These are phyloP conservation scores for Halisarca cf. caerulea DNA, from an alignment of 37 sponge, comb jelly and placozoan genomes.

Conservation along the genomic window DNA sequence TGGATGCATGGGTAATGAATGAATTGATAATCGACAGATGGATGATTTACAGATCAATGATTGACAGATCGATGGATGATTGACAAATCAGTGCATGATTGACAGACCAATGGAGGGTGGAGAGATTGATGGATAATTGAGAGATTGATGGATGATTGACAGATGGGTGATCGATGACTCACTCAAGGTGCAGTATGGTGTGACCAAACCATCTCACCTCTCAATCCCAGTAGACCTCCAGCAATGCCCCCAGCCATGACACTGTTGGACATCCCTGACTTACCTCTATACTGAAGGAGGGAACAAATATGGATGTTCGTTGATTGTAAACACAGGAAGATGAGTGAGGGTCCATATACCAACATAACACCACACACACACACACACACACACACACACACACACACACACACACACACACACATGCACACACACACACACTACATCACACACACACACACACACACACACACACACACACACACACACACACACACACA, in stretches of 20 bases:
- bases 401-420: not conserved
- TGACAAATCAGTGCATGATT: too few species aligned
- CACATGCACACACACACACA: not conserved
- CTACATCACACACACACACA: not conserved
- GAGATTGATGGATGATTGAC: too few species aligned
- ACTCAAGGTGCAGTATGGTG: too few species aligned
- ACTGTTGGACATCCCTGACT: constrained; percentile 76
- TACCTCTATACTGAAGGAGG: constrained; percentile 72
- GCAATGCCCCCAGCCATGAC: constrained; percentile 83
- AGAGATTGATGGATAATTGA: too few species aligned
- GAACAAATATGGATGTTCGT: not conserved
- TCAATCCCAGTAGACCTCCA: constrained; percentile 95
- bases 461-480: not conserved
- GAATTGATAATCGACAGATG: too few species aligned
- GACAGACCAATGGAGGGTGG: too few species aligned
- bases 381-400: not conserved
- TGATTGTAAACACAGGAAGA: too few species aligned
- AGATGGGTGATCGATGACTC: too few species aligned
- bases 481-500: not conserved
- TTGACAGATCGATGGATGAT: too few species aligned
- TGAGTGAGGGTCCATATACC: not conserved
- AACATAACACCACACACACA: not conserved
- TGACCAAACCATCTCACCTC: too few species aligned
- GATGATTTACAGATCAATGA: too few species aligned
- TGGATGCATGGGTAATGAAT: too few species aligned